Evolutionary conservation across 2,888 invertebrate genomes (phyloP), one percentile per base, ranked within the genome.

Genomic region (Lycaena phlaeas): DNA sequence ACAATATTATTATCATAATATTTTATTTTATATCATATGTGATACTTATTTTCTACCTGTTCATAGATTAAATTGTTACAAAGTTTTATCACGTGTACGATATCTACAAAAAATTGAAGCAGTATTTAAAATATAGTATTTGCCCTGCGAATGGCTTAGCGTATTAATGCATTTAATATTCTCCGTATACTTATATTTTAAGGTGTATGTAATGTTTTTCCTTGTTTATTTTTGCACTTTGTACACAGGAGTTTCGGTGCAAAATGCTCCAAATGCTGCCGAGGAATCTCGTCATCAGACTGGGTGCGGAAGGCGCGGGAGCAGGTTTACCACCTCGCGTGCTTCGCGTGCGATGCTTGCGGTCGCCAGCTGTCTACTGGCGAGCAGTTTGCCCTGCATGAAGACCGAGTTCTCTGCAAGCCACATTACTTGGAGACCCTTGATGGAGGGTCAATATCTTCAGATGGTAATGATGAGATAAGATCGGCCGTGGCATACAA

Each of bases 341-440:
- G 99, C 84, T 99, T 99, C 84, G 97, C 98, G 12, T 98, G 98
- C 78, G 97, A 98, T 75, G 94, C 95, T 44, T 96, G 96, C 74
- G 95, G 95, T 57, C 88, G 96, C 22, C 96, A 96, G 77, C 86
- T 96, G 44, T 94, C 94, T 52, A 96, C 96, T 1, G 97, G 97
- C 3, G 97, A 98, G 74, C 97, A 98, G 86, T 99, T 98, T 77
- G 97, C 98, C 7, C 88, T 98, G 45, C 93, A 97, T 71, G 97
- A 98, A 59, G 94, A 95, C 70, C 86, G 96, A 51, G 93, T 99
- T 43, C 89, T 99, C 50, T 99, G 98, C 87, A 98, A 98, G 82
- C 94, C 96, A 28, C 98, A 99, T 74, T 98, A 97, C 84, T 87
- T 97, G 54, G 98, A 97, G 77, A 90, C 96, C 11, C 94, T 97